Evolutionary conservation across 2,113 vertebrate species (phyloP).

Genomic region (Ictalurus furcatus): DNA sequence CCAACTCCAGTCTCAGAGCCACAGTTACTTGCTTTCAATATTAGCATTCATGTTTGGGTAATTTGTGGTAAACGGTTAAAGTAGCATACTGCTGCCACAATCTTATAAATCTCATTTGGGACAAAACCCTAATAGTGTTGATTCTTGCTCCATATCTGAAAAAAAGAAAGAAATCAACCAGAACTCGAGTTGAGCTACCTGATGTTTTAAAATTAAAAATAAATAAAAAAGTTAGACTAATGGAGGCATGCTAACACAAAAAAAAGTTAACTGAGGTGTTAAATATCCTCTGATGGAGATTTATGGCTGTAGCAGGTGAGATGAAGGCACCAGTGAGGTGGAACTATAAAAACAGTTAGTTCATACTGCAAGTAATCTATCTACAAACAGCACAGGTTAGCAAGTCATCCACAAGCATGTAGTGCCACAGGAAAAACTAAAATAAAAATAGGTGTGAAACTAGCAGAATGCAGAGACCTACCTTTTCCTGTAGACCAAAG

Average conservation of each 20-base stretch:
- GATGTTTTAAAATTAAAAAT: not conserved
- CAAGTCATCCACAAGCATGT: not conserved
- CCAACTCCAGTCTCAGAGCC: conserved; percentile 36
- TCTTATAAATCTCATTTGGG: not conserved
- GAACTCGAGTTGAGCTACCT: conserved; percentile 29
- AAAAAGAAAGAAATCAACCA: not conserved
- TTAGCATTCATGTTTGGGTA: not conserved
- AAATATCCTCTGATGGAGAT: not conserved
- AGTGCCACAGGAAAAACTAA: conserved; percentile 45
- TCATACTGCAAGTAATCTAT: not conserved
- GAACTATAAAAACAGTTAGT: not conserved
- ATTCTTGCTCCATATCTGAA: not conserved
- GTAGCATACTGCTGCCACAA: not conserved
- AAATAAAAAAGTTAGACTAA: not conserved
- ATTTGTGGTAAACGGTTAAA: not conserved
- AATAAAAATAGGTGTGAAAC: conserved; percentile 44
- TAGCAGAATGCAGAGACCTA: conserved; percentile 65
- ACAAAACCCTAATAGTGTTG: not conserved
- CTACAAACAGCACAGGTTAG: conserved; percentile 41
- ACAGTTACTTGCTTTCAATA: not conserved
- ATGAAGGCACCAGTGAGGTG: not conserved
- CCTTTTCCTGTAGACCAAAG: conserved; percentile 74
- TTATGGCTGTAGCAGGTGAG: not conserved
- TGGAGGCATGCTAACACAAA: not conserved
- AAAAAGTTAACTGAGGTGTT: not conserved